Evolutionary conservation across 2,888 invertebrate species (phyloP).

Genomic region (Altica lythri): DNA sequence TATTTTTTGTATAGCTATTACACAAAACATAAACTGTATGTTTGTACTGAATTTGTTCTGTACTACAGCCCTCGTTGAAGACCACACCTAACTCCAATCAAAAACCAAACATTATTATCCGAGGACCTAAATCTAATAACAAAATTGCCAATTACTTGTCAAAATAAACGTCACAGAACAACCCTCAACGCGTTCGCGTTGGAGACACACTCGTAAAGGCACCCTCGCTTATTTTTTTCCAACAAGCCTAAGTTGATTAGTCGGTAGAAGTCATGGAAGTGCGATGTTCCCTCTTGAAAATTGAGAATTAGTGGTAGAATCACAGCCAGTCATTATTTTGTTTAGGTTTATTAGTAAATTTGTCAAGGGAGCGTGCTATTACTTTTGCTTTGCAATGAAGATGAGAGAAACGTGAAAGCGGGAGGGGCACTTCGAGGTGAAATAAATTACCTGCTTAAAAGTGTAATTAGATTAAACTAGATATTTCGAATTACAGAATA

Average conservation of each 20-base stretch:
- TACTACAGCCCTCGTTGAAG: conserved; percentile 6
- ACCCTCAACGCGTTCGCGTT: conserved; percentile 13
- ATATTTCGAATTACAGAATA: too few relatives aligned
- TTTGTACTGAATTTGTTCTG: too few relatives aligned
- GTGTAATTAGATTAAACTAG: too few relatives aligned
- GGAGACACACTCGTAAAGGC: conserved; percentile 18
- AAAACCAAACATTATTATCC: conserved; percentile 34
- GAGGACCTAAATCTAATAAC: conserved; percentile 35
- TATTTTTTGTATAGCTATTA: too few relatives aligned
- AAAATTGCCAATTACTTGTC: conserved; percentile 40
- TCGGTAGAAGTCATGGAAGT: conserved; percentile 39
- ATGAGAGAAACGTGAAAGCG: conserved; percentile 12
- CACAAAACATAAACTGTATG: too few relatives aligned
- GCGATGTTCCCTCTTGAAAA: conserved; percentile 36
- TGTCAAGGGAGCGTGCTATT: conserved; percentile 34
- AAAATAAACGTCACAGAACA: conserved; percentile 29
- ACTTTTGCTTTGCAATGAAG: conserved; percentile 10
- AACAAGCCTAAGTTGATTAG: conserved; percentile 39
- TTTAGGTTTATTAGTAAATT: conserved; percentile 36
- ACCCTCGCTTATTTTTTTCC: conserved; percentile 36
- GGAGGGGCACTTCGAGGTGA: too few relatives aligned
- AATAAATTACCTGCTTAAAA: too few relatives aligned
- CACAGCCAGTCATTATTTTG: conserved; percentile 40
- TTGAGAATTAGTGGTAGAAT: conserved; percentile 44
- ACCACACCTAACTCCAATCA: conserved; percentile 29